phyloP scores from a whole-genome alignment of 37 sponge, comb jelly and placozoan species.

The Agelas oroides region DNA sequence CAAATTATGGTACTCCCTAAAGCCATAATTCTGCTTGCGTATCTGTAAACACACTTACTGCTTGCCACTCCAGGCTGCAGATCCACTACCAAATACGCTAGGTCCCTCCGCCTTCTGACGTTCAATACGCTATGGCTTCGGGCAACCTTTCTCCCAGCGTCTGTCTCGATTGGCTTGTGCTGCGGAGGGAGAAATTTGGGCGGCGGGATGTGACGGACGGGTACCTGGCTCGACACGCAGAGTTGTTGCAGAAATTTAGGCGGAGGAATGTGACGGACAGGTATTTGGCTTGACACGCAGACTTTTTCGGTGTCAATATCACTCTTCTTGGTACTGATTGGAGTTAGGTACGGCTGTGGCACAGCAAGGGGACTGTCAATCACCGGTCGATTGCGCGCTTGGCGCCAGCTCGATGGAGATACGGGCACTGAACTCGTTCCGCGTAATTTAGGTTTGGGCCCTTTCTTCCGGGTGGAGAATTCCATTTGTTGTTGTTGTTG shows the following conservation, averaged over 20 bases:
- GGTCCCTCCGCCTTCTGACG: background rate
- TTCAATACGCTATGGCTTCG: background rate
- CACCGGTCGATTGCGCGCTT: background rate
- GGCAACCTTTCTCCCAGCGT: background rate
- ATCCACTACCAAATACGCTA: constrained; percentile 45
- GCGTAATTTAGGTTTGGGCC: too few relatives aligned
- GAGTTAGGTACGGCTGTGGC: constrained; percentile 18
- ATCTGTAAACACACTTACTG: too few relatives aligned
- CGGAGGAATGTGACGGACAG: constrained; percentile 10
- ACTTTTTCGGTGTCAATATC: background rate
- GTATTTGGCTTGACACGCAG: background rate
- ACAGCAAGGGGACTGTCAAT: background rate
- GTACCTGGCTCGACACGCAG: background rate
- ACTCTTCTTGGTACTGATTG: background rate
- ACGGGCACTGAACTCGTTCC: too few relatives aligned
- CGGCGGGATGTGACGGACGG: constrained; percentile 11
- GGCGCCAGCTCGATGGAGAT: background rate
- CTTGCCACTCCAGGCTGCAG: background rate
- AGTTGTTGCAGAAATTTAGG: constrained; percentile 3
- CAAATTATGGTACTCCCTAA: too few relatives aligned
- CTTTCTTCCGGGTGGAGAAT: too few relatives aligned
- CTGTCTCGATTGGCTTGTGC: background rate
- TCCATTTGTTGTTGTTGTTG: too few relatives aligned
- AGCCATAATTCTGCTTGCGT: too few relatives aligned
- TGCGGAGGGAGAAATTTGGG: constrained; percentile 5